Conservation (phyloP, 2,888 invertebrate genomes). For the Rosalia funebris region DNA sequence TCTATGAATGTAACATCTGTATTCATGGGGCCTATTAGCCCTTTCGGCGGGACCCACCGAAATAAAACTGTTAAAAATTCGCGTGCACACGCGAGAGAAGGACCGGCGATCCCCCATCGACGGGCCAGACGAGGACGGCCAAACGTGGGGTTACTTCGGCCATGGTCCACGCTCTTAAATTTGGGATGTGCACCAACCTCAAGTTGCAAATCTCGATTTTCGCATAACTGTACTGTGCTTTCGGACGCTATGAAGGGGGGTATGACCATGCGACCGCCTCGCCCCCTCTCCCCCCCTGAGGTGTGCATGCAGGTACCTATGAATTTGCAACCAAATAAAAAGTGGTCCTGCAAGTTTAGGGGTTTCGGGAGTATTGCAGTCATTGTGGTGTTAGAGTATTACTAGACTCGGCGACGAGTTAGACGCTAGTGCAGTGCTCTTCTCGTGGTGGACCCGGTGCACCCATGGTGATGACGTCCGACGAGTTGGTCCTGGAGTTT, state of each 20-base stretch:
- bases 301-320: constrained; percentile 66
- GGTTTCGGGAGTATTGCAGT: constrained; percentile 61
- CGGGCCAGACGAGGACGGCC: constrained; percentile 26
- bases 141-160: constrained; percentile 31
- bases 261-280: constrained; percentile 51
- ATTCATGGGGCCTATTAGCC: too few species aligned
- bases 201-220: constrained; percentile 62
- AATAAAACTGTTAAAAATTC: too few species aligned
- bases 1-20: too few species aligned
- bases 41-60: neutral
- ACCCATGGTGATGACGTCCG: constrained; percentile 50
- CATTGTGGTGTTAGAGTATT: constrained; percentile 64
- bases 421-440: constrained; percentile 59
- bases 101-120: constrained; percentile 21
- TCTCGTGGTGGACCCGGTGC: constrained; percentile 52
- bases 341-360: constrained; percentile 72
- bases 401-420: constrained; percentile 64
- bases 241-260: constrained; percentile 54
- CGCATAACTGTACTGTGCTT: constrained; percentile 61
- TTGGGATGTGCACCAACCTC: constrained; percentile 49
- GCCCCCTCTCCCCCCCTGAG: constrained; percentile 55
- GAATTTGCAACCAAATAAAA: constrained; percentile 73
- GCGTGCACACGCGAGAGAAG: constrained; percentile 37
- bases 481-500: constrained; percentile 25
- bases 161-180: constrained; percentile 43